Evolutionary conservation across 2,113 vertebrate species (phyloP), one percentile per base, ranked within the genome.

Genomic region (Furnarius figulus): DNA sequence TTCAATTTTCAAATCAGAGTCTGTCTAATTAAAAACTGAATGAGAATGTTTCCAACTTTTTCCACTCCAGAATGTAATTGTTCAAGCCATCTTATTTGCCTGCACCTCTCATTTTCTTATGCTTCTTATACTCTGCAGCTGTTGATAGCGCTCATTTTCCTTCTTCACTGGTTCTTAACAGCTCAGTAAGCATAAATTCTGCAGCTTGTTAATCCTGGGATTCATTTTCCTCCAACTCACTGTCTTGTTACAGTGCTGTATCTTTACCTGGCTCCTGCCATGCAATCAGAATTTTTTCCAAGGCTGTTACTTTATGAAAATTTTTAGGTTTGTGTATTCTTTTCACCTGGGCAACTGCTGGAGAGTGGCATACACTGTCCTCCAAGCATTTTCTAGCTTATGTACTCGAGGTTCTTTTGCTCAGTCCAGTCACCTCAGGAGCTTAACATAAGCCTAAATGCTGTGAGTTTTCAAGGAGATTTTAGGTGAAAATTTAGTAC

Each of bases 181-280:
- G 63, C 86, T 92, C 92, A 91, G 79, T 47, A 95, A 91, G 63
- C 68, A 86, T 77, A 90, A 88, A 76, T 89, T 75, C 88, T 72
- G 37, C 42, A 86, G 31, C 79, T 92, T 93, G 79, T 80, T 96
- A 94, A 94, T 91, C 85, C 72, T 74, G 47, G 74, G 87, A 95
- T 85, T 85, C 73, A 89, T 82, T 80, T 93, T 82, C 84, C 56
- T 94, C 39, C 80, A 90, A 92, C 33, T 86, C 23, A 53, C 58
- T 59, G 44, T 76, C 88, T 79, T 73, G 56, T 66, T 87, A 85
- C 40, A 84, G 62, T 35, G 28, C 19, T 83, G 1, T 70, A 84
- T 80, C 58, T 91, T 73, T 89, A 47, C 77, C 85, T 89, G 75
- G 68, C 59, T 96, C 10, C 65, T 73, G 28, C 18, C 50, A 52